These are phyloP conservation scores for Rhamnusium bicolor DNA, from an alignment of 2,888 invertebrate genomes.

Conservation along the genomic window DNA sequence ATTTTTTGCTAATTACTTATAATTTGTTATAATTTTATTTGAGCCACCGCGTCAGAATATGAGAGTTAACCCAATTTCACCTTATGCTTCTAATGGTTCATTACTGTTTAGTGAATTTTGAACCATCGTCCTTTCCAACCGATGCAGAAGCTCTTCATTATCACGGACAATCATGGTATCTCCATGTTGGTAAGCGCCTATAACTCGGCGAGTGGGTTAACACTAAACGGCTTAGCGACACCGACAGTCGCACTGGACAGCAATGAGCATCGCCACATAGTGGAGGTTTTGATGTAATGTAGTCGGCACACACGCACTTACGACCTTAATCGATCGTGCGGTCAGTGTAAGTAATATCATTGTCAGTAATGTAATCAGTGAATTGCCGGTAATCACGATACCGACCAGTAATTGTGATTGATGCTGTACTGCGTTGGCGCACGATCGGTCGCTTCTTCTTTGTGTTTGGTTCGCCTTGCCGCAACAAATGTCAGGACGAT, in stretches of 20 bases:
- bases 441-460: not conserved
- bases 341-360: conserved; percentile 56
- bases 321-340: conserved; percentile 51
- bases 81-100: too few relatives aligned
- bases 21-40: too few relatives aligned
- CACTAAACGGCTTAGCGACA: not conserved
- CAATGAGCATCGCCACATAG: not conserved
- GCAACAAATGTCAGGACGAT: not conserved
- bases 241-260: not conserved
- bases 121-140: not conserved
- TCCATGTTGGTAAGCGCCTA: not conserved
- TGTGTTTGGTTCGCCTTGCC: not conserved
- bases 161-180: not conserved
- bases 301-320: conserved; percentile 41
- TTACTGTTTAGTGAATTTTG: too few relatives aligned
- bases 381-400: conserved; percentile 56
- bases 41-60: too few relatives aligned
- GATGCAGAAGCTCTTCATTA: not conserved
- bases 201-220: not conserved
- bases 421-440: conserved; percentile 25
- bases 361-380: conserved; percentile 57
- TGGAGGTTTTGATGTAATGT: not conserved
- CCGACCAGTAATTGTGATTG: conserved; percentile 50
- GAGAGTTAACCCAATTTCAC: too few relatives aligned
- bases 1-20: too few relatives aligned